phyloP scores from a whole-genome alignment of 2,113 vertebrate species.

The Gallinago undulata region DNA sequence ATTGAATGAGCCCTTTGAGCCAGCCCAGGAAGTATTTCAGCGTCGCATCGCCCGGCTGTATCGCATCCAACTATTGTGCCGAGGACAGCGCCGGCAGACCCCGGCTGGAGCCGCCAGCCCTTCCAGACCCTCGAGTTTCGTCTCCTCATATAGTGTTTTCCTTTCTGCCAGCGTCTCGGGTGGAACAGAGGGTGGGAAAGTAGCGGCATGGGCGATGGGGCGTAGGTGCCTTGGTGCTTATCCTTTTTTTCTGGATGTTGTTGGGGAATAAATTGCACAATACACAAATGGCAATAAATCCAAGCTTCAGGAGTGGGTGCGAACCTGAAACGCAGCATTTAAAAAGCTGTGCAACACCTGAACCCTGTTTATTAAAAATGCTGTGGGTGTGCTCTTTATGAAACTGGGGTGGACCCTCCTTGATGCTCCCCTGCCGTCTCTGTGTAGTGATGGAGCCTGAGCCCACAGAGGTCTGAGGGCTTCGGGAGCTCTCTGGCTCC shows the following conservation, averaged over 20 bases:
- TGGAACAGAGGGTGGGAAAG: not conserved
- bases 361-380: not conserved
- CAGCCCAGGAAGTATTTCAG: slow-evolving; percentile 45
- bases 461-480: rapidly evolving
- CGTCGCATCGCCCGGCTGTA: not conserved
- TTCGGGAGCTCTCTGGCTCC: not conserved
- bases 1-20: slow-evolving; percentile 32
- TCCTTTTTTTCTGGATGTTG: not conserved
- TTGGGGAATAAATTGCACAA: not conserved
- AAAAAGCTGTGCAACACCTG: not conserved
- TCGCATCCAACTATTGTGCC: slow-evolving; percentile 18
- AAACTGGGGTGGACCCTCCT: not conserved
- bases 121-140: not conserved
- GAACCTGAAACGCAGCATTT: not conserved
- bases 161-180: not conserved
- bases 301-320: not conserved
- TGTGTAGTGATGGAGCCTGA: not conserved
- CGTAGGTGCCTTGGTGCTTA: not conserved
- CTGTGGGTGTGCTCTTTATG: not conserved
- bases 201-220: not conserved
- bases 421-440: not conserved
- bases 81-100: not conserved
- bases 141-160: not conserved
- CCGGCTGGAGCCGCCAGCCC: not conserved
- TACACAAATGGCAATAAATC: not conserved